phyloP scores from a whole-genome alignment of 1,140 invertebrate genomes.

The Hirudo medicinalis region DNA sequence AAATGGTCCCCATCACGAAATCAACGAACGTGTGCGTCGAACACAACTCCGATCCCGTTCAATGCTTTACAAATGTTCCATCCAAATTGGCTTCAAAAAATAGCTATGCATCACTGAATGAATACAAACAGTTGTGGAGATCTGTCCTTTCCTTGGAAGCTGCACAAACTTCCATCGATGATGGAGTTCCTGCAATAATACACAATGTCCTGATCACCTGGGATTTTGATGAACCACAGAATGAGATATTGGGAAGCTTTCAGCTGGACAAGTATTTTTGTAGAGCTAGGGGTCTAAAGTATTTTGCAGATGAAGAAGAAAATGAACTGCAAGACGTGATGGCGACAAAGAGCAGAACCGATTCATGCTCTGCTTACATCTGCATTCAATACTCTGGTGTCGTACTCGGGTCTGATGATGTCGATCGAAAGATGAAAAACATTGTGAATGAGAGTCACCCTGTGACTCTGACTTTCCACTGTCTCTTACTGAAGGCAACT shows the following conservation, averaged over 20 bases:
- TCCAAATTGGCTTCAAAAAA: neutral
- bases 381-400: neutral
- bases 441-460: neutral
- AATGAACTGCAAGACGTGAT: neutral
- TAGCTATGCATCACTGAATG: neutral
- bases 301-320: neutral
- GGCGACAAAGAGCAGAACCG: neutral
- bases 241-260: neutral
- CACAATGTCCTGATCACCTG: constrained; percentile 29
- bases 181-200: constrained; percentile 27
- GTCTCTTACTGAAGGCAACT: neutral
- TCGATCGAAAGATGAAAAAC: neutral
- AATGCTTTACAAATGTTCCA: constrained; percentile 9
- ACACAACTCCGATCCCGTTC: constrained; percentile 12
- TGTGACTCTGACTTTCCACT: neutral
- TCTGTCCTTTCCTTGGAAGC: constrained; percentile 33
- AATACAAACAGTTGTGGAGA: constrained; percentile 31
- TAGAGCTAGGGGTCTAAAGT: neutral
- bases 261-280: neutral
- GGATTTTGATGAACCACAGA: neutral
- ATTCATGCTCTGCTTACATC: constrained; percentile 7
- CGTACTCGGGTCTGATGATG: too few relatives aligned
- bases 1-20: constrained; percentile 30
- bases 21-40: constrained; percentile 29
- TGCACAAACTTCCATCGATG: constrained; percentile 26